phyloP scores from a whole-genome alignment of 2,797 vertebrate genomes.

The Microctenopoma lineatum region DNA sequence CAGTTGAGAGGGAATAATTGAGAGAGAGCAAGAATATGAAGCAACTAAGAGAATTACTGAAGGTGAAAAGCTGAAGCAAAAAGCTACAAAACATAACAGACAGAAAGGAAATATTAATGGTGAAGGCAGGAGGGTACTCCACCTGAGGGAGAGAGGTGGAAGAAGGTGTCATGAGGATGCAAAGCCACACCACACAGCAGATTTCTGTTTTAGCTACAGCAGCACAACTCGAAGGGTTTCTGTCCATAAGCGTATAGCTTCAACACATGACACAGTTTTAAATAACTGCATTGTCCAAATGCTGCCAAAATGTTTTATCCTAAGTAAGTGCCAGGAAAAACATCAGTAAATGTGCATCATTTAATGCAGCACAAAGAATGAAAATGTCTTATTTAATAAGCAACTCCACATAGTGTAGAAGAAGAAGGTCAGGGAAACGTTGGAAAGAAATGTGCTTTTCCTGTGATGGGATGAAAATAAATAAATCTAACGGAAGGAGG shows the following conservation, averaged over 20 bases:
- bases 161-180: slow-evolving; percentile 48
- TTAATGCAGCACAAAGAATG: too few species aligned
- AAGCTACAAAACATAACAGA: not conserved
- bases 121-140: slow-evolving; percentile 5
- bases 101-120: slow-evolving; percentile 28
- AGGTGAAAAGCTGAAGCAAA: slow-evolving; percentile 22
- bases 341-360: not conserved
- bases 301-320: too few species aligned
- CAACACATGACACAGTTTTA: slow-evolving; percentile 22
- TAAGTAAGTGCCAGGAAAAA: not conserved
- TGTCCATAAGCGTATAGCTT: slow-evolving; percentile 17
- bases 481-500: too few species aligned
- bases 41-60: slow-evolving; percentile 32
- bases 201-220: slow-evolving; percentile 52
- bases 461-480: too few species aligned
- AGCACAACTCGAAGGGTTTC: slow-evolving; percentile 29
- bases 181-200: slow-evolving; percentile 49
- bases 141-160: slow-evolving; percentile 31
- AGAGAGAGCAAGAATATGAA: slow-evolving; percentile 26
- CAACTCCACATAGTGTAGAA: too few species aligned
- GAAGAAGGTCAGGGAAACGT: too few species aligned
- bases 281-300: slow-evolving; percentile 10
- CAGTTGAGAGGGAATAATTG: slow-evolving; percentile 25
- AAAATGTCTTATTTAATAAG: too few species aligned
- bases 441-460: too few species aligned